Conservation (phyloP, 2,797 vertebrate species). For the Acestrorhynchus altus region DNA sequence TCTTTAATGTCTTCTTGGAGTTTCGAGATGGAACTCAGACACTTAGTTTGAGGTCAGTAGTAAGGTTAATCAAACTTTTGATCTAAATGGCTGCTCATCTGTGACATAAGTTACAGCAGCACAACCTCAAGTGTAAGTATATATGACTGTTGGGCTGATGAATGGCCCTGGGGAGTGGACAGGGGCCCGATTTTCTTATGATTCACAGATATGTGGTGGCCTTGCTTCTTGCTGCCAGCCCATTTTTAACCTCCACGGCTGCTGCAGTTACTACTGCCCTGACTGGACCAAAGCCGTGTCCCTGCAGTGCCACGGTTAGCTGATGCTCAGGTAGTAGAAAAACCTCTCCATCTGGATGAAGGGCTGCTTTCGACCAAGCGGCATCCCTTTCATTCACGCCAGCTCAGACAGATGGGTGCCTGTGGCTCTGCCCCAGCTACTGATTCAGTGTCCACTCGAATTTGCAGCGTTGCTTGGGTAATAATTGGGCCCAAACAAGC, state of each 20-base stretch:
- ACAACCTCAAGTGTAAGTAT: constrained; percentile 4
- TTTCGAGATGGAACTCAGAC: background rate
- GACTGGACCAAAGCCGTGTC: background rate
- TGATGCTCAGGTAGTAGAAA: constrained; percentile 57
- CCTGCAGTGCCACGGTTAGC: constrained; percentile 56
- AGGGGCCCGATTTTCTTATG: background rate
- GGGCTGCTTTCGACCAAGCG: constrained; percentile 50
- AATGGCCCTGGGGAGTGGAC: background rate
- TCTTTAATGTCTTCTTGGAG: background rate
- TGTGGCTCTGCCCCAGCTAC: constrained; percentile 54
- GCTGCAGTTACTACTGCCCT: background rate
- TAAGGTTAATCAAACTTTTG: constrained; percentile 18
- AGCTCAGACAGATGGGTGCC: constrained; percentile 56
- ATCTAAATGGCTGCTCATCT: constrained; percentile 20
- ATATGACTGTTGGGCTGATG: background rate
- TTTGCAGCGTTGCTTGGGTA: constrained; percentile 71
- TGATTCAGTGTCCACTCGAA: constrained; percentile 69
- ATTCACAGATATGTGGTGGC: constrained; percentile 19
- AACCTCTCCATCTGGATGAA: constrained; percentile 58
- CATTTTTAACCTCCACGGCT: background rate
- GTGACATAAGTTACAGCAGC: constrained; percentile 14
- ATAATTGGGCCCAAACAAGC: constrained; percentile 72
- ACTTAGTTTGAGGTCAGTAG: background rate
- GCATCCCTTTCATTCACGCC: constrained; percentile 49
- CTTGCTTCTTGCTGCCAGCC: constrained; percentile 10